These are phyloP conservation scores for Dolichoris vasculosae DNA, from an alignment of 1,140 invertebrate genomes.

Conservation along the genomic window DNA sequence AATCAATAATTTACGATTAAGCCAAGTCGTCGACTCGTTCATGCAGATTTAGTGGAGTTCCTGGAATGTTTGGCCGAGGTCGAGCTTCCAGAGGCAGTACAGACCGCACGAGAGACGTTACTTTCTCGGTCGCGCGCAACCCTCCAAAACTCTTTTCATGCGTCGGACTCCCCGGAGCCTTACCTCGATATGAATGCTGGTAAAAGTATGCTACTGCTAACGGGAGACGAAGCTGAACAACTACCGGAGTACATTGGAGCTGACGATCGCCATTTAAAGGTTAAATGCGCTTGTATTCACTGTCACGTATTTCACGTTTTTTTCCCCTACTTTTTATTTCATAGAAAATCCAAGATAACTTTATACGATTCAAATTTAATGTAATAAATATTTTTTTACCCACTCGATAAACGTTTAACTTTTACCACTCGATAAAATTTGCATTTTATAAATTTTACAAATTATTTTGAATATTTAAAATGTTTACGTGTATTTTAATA, in stretches of 20 bases:
- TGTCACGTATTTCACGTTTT: too few relatives aligned
- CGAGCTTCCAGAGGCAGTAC: slow-evolving; percentile 59
- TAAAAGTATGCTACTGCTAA: slow-evolving; percentile 47
- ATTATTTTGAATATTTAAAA: too few relatives aligned
- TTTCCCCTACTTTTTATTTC: too few relatives aligned
- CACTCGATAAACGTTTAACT: too few relatives aligned
- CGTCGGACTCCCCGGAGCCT: slow-evolving; percentile 61
- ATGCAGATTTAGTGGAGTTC: slow-evolving; percentile 66
- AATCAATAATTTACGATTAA: too few relatives aligned
- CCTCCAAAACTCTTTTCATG: slow-evolving; percentile 19
- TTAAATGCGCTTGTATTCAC: too few relatives aligned
- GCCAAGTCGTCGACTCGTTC: not conserved
- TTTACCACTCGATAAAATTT: too few relatives aligned
- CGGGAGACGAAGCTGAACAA: slow-evolving; percentile 43
- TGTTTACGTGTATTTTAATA: too few relatives aligned
- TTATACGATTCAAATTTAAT: too few relatives aligned
- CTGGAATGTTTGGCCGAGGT: slow-evolving; percentile 63
- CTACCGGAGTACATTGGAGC: slow-evolving; percentile 60
- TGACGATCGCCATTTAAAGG: slow-evolving; percentile 47
- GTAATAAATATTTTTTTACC: too few relatives aligned
- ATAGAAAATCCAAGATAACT: too few relatives aligned
- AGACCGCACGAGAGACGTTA: slow-evolving; percentile 59
- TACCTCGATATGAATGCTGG: slow-evolving; percentile 69
- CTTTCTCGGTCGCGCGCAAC: slow-evolving; percentile 58
- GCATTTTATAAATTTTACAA: too few relatives aligned